Evolutionary conservation across 2,888 invertebrate species (phyloP), one percentile per base, ranked within the genome.

Genomic region (Macaria notata): DNA sequence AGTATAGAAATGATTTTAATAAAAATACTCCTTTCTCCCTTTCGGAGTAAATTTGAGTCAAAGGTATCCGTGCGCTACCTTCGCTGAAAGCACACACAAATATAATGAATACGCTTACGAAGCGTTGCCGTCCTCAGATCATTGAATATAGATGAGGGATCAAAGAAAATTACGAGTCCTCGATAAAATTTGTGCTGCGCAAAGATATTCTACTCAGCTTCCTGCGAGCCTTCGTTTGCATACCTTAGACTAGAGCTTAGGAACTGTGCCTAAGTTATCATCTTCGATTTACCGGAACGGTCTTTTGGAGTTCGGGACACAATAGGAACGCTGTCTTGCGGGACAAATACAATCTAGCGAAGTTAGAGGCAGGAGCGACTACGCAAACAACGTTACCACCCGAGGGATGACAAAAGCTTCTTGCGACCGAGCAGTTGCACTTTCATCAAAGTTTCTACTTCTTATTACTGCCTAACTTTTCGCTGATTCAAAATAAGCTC

Each of bases 81-180:
- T 76, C 44, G 31, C 44, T 75, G 78, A 76, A 77, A 81, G 75
- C 81, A 78, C 81, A 78, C 78, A 78, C 72, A 77, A 74, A 81
- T 82, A 84, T 86, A 88, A 88, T 85, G 86, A 88, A 86, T 85
- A 84, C 84, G 84, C 88, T 86, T 88, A 83, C 83, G 76, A 75
- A 84, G 86, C 86, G 83, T 85, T 83, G 83, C 83, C 79, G 79
- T 82, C 81, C 77, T 81, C 78, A 82, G 84, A 86, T 88, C 88
- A 88, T 88, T 89, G 88, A 89, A 88, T 89, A 88, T 85, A 88
- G 85, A 89, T 86, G 86, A 87, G 85, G 87, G 88, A 86, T 88
- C 88, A 88, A 88, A 87, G 84, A 75, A 88, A 87, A 87, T 88
- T 86, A 85, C 86, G 84, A 83, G 76, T 83, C 72, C 75, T 77